Base-by-base conservation (phyloP, 2,113 vertebrate species). In the Varanus komodoensis region DNA sequence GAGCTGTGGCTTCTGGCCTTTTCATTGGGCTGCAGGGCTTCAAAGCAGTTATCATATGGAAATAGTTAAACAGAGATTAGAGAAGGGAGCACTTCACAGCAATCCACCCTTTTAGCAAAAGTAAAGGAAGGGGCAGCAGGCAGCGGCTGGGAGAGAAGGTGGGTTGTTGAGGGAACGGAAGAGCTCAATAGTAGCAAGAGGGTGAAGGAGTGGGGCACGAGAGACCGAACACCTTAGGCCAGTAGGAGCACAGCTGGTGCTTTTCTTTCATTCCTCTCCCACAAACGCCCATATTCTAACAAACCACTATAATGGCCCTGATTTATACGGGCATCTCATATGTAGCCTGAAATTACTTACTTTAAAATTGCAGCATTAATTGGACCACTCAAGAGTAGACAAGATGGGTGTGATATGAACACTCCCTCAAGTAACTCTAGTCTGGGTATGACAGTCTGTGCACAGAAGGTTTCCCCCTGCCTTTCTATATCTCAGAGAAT, bases 21-120 rank as follows among this genome's bases (percentile, higher is more conserved):
- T 93, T 95, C 93, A 86, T 89, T 4, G 0, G 83, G 92, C 95
- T 88, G 78, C 21, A 90, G 96, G 97, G 97, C 97, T 98, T 96
- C 95, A 97, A 93, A 98, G 97, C 97, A 95, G 97, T 98, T 97
- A 97, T 98, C 97, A 96, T 98, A 98, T 97, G 98, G 98, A 98
- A 97, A 97, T 96, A 94, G 97, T 97, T 98, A 96, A 97, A 97
- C 97, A 96, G 96, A 98, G 97, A 97, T 97, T 95, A 95, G 67
- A 44, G 82, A 93, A 95, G 93, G 77, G 87, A 88, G 94, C 95
- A 96, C 98, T 98, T 97, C 97, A 97, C 93, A 91, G 95, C 96
- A 97, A 98, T 97, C 97, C 97, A 97, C 96, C 95, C 96, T 83
- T 94, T 96, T 94, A 96, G 95, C 96, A 92, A 90, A 95, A 92